Percentiles rank a stretch among this genome's conserved stretches.
phyloP scores from a whole-genome alignment of 92 coral and sea anemone species.

The Plumapathes pennacea region DNA sequence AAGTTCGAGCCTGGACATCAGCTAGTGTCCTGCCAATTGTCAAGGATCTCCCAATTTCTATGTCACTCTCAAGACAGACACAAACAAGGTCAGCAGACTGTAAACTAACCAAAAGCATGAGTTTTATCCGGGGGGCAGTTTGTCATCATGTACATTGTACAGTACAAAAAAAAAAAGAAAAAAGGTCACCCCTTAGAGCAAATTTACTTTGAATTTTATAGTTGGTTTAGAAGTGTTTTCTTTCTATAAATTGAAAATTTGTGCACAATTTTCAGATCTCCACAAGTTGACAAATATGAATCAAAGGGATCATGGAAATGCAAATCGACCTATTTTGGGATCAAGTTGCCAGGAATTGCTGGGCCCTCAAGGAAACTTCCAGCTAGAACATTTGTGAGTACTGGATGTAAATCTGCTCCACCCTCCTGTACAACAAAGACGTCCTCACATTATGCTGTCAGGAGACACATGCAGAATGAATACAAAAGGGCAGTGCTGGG shows the following conservation, averaged over 20 bases:
- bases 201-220: too few species aligned
- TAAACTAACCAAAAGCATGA: not conserved
- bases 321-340: constrained; percentile 82
- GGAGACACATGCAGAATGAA: constrained; percentile 97
- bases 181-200: too few species aligned
- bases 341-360: constrained; percentile 85
- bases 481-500: constrained; percentile 38
- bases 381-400: constrained; percentile 33
- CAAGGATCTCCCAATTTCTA: constrained; percentile 55
- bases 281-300: constrained; percentile 33
- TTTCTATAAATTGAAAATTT: not conserved
- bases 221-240: not conserved
- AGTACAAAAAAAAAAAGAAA: too few species aligned
- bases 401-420: constrained; percentile 83
- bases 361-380: constrained; percentile 38
- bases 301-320: constrained; percentile 90
- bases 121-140: not conserved
- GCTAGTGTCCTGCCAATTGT: constrained; percentile 86
- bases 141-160: not conserved
- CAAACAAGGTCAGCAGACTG: constrained; percentile 30
- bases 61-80: constrained; percentile 54
- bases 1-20: constrained; percentile 88
- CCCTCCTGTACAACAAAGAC: constrained; percentile 67
- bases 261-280: constrained; percentile 23
- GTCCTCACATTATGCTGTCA: constrained; percentile 63